A percentile compares a stretch with the other conserved stretches of the same genome.
Evolutionary conservation across 64 coral and sea anemone species (phyloP).

Genomic region (Stichodactyla mertensii): DNA sequence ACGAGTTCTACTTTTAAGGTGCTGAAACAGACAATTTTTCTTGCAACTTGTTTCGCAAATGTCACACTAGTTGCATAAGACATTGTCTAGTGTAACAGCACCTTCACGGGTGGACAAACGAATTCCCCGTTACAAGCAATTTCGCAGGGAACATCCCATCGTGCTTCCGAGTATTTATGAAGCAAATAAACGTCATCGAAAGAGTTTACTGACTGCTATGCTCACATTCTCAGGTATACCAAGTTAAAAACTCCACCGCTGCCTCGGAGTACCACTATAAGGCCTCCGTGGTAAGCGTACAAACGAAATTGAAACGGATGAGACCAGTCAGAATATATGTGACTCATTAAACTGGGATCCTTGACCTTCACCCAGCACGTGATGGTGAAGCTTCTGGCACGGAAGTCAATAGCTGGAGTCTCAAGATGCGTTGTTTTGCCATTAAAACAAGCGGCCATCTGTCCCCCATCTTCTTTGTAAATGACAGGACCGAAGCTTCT

Average conservation of each 20-base stretch:
- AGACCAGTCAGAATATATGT: conserved; percentile 78
- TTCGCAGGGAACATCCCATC: not conserved
- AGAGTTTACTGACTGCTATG: not conserved
- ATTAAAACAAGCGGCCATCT: conserved; percentile 32
- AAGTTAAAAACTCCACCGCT: not conserved
- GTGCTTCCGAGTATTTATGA: not conserved
- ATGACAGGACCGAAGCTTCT: conserved; percentile 24
- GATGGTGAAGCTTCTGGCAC: conserved; percentile 50
- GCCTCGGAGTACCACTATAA: conserved; percentile 23
- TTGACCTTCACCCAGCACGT: conserved; percentile 45
- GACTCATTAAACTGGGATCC: conserved; percentile 28
- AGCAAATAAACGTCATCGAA: not conserved
- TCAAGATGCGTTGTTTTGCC: conserved; percentile 51
- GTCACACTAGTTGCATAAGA: not conserved
- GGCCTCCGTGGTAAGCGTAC: not conserved
- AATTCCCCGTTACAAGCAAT: too few species aligned
- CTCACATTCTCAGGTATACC: not conserved
- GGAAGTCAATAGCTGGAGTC: conserved; percentile 66
- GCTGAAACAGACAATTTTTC: too few species aligned
- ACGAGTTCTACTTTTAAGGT: too few species aligned
- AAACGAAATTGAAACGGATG: conserved; percentile 61
- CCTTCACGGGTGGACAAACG: too few species aligned
- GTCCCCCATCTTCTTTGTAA: conserved; percentile 1
- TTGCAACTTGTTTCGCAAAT: too few species aligned
- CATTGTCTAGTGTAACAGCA: not conserved